Evolutionary conservation across 35 echinoderm and acorn worm genomes (phyloP).

Genomic region (Apostichopus parvimensis): DNA sequence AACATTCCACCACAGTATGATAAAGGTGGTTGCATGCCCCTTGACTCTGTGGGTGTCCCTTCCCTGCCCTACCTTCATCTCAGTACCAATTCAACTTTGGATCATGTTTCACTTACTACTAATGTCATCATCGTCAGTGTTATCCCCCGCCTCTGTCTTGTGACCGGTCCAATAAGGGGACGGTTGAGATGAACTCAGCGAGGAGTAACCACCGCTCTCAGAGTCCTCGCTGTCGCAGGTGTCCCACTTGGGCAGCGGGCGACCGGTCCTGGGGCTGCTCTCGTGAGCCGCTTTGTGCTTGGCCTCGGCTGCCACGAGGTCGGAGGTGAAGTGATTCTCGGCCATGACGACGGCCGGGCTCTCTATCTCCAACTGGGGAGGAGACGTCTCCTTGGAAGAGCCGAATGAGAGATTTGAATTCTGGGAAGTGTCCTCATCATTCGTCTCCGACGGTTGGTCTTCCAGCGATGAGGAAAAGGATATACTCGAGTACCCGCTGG

Average conservation of each 20-base stretch:
- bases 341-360: not conserved
- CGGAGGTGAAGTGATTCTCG: slow-evolving; percentile 19
- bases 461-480: slow-evolving; percentile 49
- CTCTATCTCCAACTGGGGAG: not conserved
- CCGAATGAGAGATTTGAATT: slow-evolving; percentile 60
- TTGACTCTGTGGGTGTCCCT: too few species aligned
- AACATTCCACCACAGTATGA: too few species aligned
- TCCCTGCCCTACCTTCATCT: too few species aligned
- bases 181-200: slow-evolving; percentile 23
- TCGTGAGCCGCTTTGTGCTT: slow-evolving; percentile 34
- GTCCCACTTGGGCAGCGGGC: slow-evolving; percentile 53
- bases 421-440: slow-evolving; percentile 63
- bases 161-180: slow-evolving; percentile 49
- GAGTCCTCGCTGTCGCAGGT: slow-evolving; percentile 59
- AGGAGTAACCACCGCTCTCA: slow-evolving; percentile 45
- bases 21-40: too few species aligned
- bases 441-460: slow-evolving; percentile 44
- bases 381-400: slow-evolving; percentile 49
- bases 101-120: slow-evolving; percentile 21
- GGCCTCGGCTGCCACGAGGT: not conserved
- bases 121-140: slow-evolving; percentile 30
- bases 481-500: slow-evolving; percentile 55
- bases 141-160: not conserved
- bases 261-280: slow-evolving; percentile 11
- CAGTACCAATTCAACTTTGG: too few species aligned